Percentiles rank a stretch among this genome's conserved stretches.
These are phyloP conservation scores for Calidris pygmaea DNA, from an alignment of 2,113 vertebrate species.

Conservation along the genomic window DNA sequence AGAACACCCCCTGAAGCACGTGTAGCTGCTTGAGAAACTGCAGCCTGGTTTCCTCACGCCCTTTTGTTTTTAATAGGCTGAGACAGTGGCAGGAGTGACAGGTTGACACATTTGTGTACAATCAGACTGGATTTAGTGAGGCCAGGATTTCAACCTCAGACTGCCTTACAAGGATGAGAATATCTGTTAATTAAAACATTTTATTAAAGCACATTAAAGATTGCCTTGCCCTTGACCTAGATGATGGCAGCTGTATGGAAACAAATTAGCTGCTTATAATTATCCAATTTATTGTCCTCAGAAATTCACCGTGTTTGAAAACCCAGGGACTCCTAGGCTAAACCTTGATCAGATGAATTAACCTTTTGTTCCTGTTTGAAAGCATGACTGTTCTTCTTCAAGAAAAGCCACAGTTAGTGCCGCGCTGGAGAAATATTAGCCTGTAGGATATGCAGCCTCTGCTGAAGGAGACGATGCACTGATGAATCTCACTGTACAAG, in stretches of 20 bases:
- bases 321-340: background rate
- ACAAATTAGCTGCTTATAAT: background rate
- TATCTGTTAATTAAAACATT: background rate
- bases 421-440: background rate
- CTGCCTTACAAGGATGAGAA: background rate
- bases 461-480: background rate
- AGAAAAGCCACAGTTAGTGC: background rate
- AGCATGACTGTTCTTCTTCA: background rate
- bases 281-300: background rate
- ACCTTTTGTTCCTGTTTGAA: background rate
- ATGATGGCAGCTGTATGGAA: background rate
- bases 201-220: background rate
- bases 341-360: background rate
- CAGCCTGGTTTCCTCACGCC: background rate
- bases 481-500: background rate
- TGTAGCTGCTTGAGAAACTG: background rate
- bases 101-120: background rate
- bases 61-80: background rate
- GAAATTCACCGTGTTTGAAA: background rate
- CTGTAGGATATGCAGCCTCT: background rate
- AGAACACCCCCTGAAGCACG: background rate
- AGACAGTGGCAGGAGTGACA: background rate
- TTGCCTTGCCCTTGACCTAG: background rate
- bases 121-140: background rate
- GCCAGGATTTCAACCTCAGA: background rate